phyloP scores from a whole-genome alignment of 2,888 invertebrate genomes.

The Scaptomyza cyrtandrae region DNA sequence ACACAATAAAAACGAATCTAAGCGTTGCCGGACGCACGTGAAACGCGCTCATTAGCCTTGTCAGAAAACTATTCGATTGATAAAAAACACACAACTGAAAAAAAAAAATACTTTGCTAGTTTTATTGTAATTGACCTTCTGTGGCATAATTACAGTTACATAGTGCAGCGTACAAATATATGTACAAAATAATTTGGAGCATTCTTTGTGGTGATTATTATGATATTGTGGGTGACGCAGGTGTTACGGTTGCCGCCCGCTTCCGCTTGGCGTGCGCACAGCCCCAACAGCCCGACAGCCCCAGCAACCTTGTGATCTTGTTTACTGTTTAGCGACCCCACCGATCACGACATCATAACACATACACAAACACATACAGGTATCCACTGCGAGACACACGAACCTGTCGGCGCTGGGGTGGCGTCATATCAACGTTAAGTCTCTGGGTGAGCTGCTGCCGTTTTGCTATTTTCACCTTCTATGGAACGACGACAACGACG shows the following conservation, averaged over 20 bases:
- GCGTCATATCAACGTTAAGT: conserved; percentile 70
- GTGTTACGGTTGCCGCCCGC: conserved; percentile 56
- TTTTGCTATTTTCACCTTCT: conserved; percentile 76
- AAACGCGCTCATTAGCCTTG: conserved; percentile 59
- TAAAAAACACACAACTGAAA: conserved; percentile 25
- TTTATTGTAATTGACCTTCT: conserved; percentile 63
- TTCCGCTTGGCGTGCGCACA: conserved; percentile 79
- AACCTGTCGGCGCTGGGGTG: conserved; percentile 75
- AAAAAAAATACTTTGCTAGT: conserved; percentile 1
- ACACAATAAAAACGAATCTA: conserved; percentile 58
- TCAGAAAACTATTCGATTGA: conserved; percentile 55
- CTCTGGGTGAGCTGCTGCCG: conserved; percentile 58
- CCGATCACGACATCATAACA: conserved; percentile 59
- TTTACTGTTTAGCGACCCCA: conserved; percentile 79
- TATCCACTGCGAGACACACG: conserved; percentile 25
- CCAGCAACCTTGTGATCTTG: conserved; percentile 79
- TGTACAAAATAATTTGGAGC: conserved; percentile 40
- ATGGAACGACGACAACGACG: conserved; percentile 54
- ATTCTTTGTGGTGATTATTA: conserved; percentile 16
- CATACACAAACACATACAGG: conserved; percentile 10
- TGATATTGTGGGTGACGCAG: conserved; percentile 53
- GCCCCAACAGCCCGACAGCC: conserved; percentile 44
- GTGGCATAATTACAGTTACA: conserved; percentile 57
- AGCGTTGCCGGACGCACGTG: conserved; percentile 63
- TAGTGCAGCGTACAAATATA: conserved; percentile 19